Base-by-base conservation (phyloP, 2,113 vertebrate genomes). In the Sinocyclocheilus anshuiensis region DNA sequence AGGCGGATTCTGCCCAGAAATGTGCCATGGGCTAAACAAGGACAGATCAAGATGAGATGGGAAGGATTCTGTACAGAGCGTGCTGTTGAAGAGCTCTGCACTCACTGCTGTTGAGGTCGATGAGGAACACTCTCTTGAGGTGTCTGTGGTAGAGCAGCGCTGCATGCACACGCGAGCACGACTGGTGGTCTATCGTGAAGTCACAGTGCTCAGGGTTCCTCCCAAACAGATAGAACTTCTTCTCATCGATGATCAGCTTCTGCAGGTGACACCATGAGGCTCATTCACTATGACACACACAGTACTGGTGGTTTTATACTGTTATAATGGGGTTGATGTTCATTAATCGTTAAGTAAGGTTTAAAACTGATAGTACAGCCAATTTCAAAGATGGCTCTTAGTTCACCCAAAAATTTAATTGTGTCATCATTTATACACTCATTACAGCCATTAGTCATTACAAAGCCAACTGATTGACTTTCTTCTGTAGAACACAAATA, bases 91-190 rank as follows among this genome's bases (percentile, higher is more conserved):
- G 10, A 48, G 45, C 10, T 48, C 45, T 48, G 78, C 88, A 96
- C 96, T 97, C 94, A 97, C 97, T 97, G 94, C 96, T 97, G 93
- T 97, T 97, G 89, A 97, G 96, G 92, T 97, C 97, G 88, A 97
- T 97, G 89, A 97, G 95, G 92, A 97, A 97, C 92, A 97, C 96
- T 88, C 97, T 96, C 94, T 97, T 97, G 88, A 97, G 95, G 90
- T 97, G 97, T 90, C 97, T 96, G 94, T 97, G 97, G 93, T 97
- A 97, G 88, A 97, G 96, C 91, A 97, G 94, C 42, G 96, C 97
- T 81, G 97, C 95, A 61, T 97, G 97, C 88, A 97, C 96, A 65
- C 96, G 94, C 67, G 97, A 97, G 89, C 97, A 97, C 79, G 96
- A 97, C 92, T 97, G 97, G 92, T 97, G 97, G 91, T 97, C 96